Evolutionary conservation across 2,113 vertebrate genomes (phyloP).

Genomic region (Carlito syrichta): DNA sequence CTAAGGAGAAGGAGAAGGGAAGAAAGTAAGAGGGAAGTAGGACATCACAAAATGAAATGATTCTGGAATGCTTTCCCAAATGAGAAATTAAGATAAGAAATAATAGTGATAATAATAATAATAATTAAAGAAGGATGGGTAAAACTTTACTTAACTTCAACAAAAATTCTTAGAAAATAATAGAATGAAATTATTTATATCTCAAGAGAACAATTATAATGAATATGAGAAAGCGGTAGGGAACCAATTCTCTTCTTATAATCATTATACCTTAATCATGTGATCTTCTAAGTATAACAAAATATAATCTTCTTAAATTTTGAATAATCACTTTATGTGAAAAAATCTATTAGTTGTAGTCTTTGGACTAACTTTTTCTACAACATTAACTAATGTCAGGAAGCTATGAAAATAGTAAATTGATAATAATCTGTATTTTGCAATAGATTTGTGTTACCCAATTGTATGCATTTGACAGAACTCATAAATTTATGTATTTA

Average conservation of each 20-base stretch:
- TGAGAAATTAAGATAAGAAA: constrained; percentile 71
- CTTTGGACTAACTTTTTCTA: constrained; percentile 58
- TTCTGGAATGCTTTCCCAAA: constrained; percentile 56
- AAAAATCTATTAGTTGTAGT: constrained; percentile 70
- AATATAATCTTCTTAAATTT: constrained; percentile 69
- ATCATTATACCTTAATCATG: constrained; percentile 72
- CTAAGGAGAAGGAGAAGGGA: background rate
- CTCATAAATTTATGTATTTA: background rate
- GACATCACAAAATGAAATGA: constrained; percentile 74
- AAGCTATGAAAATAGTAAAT: constrained; percentile 52
- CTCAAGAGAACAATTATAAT: constrained; percentile 77
- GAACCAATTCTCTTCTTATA: constrained; percentile 74
- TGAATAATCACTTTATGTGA: constrained; percentile 64
- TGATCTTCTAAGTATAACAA: constrained; percentile 72
- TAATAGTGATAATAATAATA: constrained; percentile 66
- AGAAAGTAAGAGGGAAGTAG: constrained; percentile 37
- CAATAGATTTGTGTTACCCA: background rate
- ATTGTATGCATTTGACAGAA: background rate
- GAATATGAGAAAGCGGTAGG: constrained; percentile 71
- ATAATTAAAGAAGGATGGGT: constrained; percentile 62
- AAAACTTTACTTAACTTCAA: constrained; percentile 66
- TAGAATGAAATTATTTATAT: constrained; percentile 77
- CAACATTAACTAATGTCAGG: constrained; percentile 61
- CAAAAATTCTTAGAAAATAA: constrained; percentile 76
- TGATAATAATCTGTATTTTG: constrained; percentile 9